A percentile compares a stretch with the other conserved stretches of the same genome.
Evolutionary conservation across 2,113 vertebrate species (phyloP).

Genomic region (Gallinago undulata): DNA sequence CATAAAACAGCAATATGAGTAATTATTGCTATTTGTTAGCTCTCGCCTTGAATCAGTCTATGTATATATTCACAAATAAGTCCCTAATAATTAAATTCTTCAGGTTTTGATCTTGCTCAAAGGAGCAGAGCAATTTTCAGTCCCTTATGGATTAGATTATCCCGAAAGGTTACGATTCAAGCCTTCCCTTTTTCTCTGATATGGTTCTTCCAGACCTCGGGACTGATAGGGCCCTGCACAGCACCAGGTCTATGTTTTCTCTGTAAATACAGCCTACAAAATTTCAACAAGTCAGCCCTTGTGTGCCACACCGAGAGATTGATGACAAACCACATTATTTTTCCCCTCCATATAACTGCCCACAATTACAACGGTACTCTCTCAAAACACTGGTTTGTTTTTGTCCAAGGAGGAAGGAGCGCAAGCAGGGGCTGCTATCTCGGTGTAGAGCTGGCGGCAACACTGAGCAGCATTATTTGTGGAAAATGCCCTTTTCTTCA

Average conservation of each 20-base stretch:
- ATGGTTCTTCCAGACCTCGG: constrained; percentile 53
- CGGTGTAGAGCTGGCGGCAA: neutral
- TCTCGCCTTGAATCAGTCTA: neutral
- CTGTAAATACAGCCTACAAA: constrained; percentile 79
- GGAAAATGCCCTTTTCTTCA: constrained; percentile 48
- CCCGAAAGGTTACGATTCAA: constrained; percentile 61
- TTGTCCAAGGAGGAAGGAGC: constrained; percentile 36
- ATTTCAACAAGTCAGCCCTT: constrained; percentile 82
- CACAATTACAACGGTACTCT: constrained; percentile 68
- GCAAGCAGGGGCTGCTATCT: neutral
- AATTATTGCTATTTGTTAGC: neutral
- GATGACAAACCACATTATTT: constrained; percentile 81
- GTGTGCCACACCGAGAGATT: constrained; percentile 75
- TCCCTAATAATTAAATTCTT: constrained; percentile 72
- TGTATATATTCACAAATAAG: constrained; percentile 54
- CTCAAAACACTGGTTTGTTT: constrained; percentile 64
- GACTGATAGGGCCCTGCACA: constrained; percentile 64
- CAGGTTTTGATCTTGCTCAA: constrained; percentile 67
- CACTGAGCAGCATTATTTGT: neutral
- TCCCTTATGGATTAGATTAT: constrained; percentile 70
- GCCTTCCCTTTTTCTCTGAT: constrained; percentile 32
- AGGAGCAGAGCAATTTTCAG: constrained; percentile 54
- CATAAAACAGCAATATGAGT: neutral
- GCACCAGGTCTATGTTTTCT: constrained; percentile 80
- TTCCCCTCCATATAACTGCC: constrained; percentile 69